phyloP scores from a whole-genome alignment of 2,113 vertebrate species.

The Emberiza fucata region DNA sequence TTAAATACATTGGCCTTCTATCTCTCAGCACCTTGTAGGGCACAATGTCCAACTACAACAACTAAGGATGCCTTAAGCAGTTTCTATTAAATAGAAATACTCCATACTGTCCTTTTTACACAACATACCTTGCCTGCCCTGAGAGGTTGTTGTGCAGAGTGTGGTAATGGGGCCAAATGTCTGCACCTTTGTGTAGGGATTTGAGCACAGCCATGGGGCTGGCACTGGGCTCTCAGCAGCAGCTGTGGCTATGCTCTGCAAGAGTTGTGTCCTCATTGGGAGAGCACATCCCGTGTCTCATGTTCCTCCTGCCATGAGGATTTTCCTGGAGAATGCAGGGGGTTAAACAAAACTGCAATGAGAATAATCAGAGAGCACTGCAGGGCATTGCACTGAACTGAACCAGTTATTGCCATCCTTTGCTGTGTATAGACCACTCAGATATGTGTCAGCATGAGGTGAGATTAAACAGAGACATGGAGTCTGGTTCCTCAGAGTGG shows the following conservation, averaged over 20 bases:
- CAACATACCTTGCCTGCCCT: background rate
- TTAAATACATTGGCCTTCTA: background rate
- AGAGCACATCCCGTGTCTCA: fast-evolving
- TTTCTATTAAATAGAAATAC: background rate
- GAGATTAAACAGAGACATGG: background rate
- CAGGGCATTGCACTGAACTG: background rate
- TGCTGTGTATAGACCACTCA: background rate
- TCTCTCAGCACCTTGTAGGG: background rate
- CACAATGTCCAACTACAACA: background rate
- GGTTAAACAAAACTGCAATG: background rate
- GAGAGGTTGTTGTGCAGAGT: background rate
- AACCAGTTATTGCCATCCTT: background rate
- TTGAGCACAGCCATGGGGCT: background rate
- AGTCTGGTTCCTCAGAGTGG: background rate
- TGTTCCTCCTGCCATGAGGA: background rate
- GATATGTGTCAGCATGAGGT: background rate
- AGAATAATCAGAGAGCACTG: fast-evolving
- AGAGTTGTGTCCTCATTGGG: background rate
- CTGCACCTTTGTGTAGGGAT: background rate
- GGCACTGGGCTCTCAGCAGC: background rate
- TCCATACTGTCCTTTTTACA: background rate
- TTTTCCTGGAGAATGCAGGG: background rate
- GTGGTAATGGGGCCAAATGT: background rate
- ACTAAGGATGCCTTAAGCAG: background rate
- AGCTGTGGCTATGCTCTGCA: background rate